Percentiles rank a stretch among this genome's conserved stretches.
phyloP scores from a whole-genome alignment of 2,888 invertebrate species.

The Hyalella azteca region DNA sequence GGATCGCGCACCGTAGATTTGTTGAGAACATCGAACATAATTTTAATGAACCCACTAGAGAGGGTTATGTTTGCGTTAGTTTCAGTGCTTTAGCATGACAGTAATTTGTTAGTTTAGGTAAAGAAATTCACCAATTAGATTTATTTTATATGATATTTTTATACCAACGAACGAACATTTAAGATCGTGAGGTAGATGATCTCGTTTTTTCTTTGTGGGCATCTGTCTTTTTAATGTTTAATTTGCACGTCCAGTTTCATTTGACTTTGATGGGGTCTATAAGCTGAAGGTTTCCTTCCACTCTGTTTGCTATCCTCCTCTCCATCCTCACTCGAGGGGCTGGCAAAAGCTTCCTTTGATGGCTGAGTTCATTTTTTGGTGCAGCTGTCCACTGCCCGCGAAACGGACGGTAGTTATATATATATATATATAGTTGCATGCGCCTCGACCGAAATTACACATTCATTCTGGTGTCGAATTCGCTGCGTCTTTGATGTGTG shows the following conservation, averaged over 20 bases:
- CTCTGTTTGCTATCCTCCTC: background rate
- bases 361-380: background rate
- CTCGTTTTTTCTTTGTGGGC: background rate
- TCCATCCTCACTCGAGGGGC: background rate
- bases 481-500: background rate
- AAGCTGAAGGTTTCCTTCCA: background rate
- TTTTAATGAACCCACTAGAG: background rate
- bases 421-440: background rate
- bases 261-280: background rate
- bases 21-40: background rate
- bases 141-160: background rate
- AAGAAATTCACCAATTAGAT: background rate
- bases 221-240: background rate
- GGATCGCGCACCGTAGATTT: no score
- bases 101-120: no score
- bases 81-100: no score
- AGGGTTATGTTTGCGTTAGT: background rate
- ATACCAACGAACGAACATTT: no score
- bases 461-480: background rate
- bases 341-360: background rate
- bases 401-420: background rate
- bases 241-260: background rate
- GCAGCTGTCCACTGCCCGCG: background rate
- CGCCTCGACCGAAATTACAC: background rate
- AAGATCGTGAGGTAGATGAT: background rate